Conservation (phyloP, 1,140 invertebrate species). For the Drosophila simulans region DNA sequence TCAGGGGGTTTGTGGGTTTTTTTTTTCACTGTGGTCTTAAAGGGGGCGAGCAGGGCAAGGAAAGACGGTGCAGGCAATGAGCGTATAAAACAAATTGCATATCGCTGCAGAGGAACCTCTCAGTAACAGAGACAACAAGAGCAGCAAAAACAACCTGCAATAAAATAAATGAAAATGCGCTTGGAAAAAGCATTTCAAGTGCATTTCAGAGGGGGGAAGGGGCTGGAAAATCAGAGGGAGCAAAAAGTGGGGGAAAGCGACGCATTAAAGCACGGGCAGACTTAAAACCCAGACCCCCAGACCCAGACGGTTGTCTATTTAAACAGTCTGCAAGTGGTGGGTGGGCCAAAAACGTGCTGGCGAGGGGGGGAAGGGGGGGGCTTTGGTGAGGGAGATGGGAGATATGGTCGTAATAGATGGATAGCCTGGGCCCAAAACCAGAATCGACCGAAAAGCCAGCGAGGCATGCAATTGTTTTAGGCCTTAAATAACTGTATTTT, state of each 20-base stretch:
- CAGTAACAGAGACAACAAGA: constrained; percentile 30
- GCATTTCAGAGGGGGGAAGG: constrained; percentile 22
- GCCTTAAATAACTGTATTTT: constrained; percentile 73
- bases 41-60: background rate
- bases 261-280: constrained; percentile 59
- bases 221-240: no score
- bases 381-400: background rate
- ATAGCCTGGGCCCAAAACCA: constrained; percentile 26
- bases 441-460: constrained; percentile 63
- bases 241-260: constrained; percentile 12
- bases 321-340: constrained; percentile 46
- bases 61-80: constrained; percentile 55
- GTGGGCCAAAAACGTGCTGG: constrained; percentile 8
- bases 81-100: constrained; percentile 76
- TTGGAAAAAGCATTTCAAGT: constrained; percentile 70
- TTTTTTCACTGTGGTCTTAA: no score
- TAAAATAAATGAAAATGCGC: constrained; percentile 73
- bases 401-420: constrained; percentile 6
- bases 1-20: constrained; percentile 7
- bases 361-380: background rate
- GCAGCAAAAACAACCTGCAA: constrained; percentile 41
- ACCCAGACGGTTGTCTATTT: constrained; percentile 64
- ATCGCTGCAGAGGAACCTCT: constrained; percentile 50
- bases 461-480: constrained; percentile 74
- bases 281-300: constrained; percentile 43